A percentile compares a stretch with the other conserved stretches of the same genome.
Conservation (phyloP, 2,888 invertebrate genomes). For the Drosophila vallismaia region DNA sequence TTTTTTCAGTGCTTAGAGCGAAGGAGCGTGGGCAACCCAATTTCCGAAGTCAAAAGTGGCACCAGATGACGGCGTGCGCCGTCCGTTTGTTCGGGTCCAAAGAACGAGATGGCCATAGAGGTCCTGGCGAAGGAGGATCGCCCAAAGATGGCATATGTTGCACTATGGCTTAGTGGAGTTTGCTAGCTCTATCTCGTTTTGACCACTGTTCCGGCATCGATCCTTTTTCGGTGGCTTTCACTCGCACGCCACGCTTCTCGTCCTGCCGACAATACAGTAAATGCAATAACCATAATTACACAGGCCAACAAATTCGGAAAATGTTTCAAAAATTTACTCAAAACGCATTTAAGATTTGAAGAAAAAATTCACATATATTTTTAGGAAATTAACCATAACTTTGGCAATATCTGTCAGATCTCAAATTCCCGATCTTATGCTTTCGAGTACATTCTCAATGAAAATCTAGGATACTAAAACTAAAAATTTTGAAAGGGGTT, state of each 20-base stretch:
- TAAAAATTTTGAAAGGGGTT: too few relatives aligned
- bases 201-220: slow-evolving; percentile 28
- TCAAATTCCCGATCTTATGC: too few relatives aligned
- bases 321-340: too few relatives aligned
- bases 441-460: too few relatives aligned
- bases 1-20: slow-evolving; percentile 34
- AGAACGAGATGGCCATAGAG: slow-evolving; percentile 21
- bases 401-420: too few relatives aligned
- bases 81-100: slow-evolving; percentile 68
- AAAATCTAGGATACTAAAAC: too few relatives aligned
- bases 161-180: slow-evolving; percentile 64
- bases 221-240: slow-evolving; percentile 69
- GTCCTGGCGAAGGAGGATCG: slow-evolving; percentile 42
- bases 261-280: slow-evolving; percentile 34
- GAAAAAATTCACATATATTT: too few relatives aligned
- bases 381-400: too few relatives aligned
- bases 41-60: slow-evolving; percentile 81
- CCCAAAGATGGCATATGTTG: slow-evolving; percentile 80
- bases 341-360: too few relatives aligned
- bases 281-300: slow-evolving; percentile 70
- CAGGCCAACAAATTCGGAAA: too few relatives aligned
- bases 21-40: slow-evolving; percentile 77
- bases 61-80: slow-evolving; percentile 83
- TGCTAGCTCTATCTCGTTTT: slow-evolving; percentile 51
- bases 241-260: slow-evolving; percentile 74